Evolutionary conservation across 2,888 invertebrate species (phyloP).

Genomic region (Sinhomidia bicolor): DNA sequence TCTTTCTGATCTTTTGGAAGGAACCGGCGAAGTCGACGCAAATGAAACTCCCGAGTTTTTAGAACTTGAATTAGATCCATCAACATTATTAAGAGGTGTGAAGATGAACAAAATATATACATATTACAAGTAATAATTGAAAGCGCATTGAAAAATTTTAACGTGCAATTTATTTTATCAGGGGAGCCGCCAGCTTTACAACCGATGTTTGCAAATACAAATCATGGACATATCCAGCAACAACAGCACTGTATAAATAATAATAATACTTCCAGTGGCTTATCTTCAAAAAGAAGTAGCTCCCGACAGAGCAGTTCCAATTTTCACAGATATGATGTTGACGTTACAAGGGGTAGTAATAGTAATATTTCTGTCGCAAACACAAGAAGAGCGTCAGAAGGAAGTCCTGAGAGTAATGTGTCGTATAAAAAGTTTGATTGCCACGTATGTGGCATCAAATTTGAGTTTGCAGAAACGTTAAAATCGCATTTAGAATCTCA

Average conservation of each 20-base stretch:
- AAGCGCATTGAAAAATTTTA: not conserved
- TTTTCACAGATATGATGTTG: slow-evolving; percentile 24
- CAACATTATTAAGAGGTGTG: slow-evolving; percentile 49
- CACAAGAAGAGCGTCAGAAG: slow-evolving; percentile 50
- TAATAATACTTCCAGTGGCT: not conserved
- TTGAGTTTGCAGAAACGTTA: slow-evolving; percentile 63
- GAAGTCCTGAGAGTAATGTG: slow-evolving; percentile 37
- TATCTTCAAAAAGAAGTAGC: slow-evolving; percentile 25
- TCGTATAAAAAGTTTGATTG: slow-evolving; percentile 65
- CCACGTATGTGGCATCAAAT: slow-evolving; percentile 61
- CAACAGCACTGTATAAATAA: slow-evolving; percentile 4
- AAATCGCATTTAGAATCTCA: slow-evolving; percentile 62
- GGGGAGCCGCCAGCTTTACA: slow-evolving; percentile 63
- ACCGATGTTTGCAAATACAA: slow-evolving; percentile 46
- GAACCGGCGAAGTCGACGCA: slow-evolving; percentile 45
- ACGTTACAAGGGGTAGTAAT: not conserved
- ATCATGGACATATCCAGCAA: slow-evolving; percentile 7
- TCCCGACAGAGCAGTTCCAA: slow-evolving; percentile 33
- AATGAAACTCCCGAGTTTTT: slow-evolving; percentile 61
- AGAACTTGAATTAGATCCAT: slow-evolving; percentile 59
- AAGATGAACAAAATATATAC: not conserved
- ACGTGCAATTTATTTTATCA: not conserved
- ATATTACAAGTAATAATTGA: not conserved
- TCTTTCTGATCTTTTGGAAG: slow-evolving; percentile 60
- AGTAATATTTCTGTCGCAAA: not conserved